phyloP scores from a whole-genome alignment of 2,888 invertebrate genomes.

The Euphydryas editha region DNA sequence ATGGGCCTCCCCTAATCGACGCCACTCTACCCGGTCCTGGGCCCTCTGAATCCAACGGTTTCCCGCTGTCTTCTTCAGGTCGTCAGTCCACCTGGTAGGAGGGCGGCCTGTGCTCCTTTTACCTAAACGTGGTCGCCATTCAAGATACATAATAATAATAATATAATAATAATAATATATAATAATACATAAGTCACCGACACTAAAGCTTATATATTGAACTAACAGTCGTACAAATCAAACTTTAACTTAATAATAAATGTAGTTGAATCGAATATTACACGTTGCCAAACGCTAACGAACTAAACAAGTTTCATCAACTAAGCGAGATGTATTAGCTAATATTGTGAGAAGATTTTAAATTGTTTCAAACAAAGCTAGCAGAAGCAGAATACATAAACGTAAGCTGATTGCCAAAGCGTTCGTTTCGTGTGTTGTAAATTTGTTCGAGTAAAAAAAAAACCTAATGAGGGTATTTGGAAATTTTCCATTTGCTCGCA shows the following conservation, averaged over 20 bases:
- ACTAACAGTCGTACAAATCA: background rate
- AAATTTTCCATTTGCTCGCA: slow-evolving; percentile 2
- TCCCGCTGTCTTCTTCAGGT: no score
- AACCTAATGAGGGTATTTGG: background rate
- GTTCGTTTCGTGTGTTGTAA: background rate
- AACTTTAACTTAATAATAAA: background rate
- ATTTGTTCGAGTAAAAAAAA: background rate
- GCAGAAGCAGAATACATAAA: background rate
- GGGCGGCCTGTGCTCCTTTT: no score
- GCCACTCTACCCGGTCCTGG: no score
- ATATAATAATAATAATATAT: no score
- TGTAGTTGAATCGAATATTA: background rate
- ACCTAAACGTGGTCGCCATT: no score
- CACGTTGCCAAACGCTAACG: background rate
- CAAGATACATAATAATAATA: no score
- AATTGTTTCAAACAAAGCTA: background rate
- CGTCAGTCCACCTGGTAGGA: no score
- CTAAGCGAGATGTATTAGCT: background rate
- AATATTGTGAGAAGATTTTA: slow-evolving; percentile 1
- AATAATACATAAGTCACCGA: no score
- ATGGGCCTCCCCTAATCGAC: no score
- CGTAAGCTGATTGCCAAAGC: slow-evolving; percentile 11
- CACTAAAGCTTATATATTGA: background rate
- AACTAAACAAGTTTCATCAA: background rate
- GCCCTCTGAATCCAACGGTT: no score